These are phyloP conservation scores for Chymomyza amoena DNA, from an alignment of 2,888 invertebrate genomes.

Conservation along the genomic window DNA sequence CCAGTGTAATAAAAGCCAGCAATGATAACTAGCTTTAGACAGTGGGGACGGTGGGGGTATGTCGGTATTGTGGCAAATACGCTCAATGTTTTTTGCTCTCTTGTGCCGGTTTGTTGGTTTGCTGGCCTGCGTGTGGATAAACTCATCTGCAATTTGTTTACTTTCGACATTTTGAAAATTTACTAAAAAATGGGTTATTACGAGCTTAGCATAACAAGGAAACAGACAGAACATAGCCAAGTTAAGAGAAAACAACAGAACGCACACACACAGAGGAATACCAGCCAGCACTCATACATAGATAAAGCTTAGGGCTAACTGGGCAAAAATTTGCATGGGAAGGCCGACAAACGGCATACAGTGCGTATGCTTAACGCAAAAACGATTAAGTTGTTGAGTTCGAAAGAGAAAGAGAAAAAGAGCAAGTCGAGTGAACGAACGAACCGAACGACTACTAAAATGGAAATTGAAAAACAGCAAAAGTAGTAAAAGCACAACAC, in stretches of 20 bases:
- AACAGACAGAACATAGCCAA: not conserved
- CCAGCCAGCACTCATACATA: not conserved
- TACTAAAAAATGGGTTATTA: constrained; percentile 60
- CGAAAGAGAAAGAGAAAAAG: constrained; percentile 20
- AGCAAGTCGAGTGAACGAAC: not conserved
- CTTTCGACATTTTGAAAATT: constrained; percentile 69
- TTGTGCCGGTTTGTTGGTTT: not conserved
- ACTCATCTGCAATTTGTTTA: constrained; percentile 71
- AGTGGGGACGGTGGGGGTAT: too few relatives aligned
- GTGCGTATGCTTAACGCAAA: constrained; percentile 65
- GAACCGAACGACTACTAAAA: constrained; percentile 27
- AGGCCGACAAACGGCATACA: constrained; percentile 10
- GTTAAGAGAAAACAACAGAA: constrained; percentile 6
- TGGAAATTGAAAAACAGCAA: constrained; percentile 63
- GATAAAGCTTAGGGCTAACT: not conserved
- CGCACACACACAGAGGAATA: not conserved
- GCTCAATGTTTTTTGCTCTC: not conserved
- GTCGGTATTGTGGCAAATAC: not conserved
- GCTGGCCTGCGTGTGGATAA: constrained; percentile 45
- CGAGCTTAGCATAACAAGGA: constrained; percentile 53
- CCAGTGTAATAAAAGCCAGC: constrained; percentile 34
- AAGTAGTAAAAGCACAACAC: constrained; percentile 6
- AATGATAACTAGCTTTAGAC: constrained; percentile 50
- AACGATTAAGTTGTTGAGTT: constrained; percentile 67
- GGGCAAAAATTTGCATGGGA: not conserved